These are phyloP conservation scores for Thecophora atra DNA, from an alignment of 2,888 invertebrate genomes.

Conservation along the genomic window DNA sequence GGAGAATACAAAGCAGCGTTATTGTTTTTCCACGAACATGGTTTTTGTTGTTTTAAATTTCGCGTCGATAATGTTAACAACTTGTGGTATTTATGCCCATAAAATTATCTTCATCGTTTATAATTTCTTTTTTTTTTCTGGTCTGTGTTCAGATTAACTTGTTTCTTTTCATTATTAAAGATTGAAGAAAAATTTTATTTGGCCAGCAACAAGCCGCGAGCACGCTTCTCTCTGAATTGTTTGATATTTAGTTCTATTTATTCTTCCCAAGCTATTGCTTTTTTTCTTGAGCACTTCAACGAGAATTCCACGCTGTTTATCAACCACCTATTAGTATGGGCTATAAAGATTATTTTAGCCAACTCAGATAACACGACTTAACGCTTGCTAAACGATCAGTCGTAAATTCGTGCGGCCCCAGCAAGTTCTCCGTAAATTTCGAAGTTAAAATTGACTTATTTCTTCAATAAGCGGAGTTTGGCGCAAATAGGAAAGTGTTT, in stretches of 20 bases:
- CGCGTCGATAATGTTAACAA: constrained; percentile 2
- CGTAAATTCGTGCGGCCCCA: neutral
- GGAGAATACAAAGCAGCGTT: constrained; percentile 15
- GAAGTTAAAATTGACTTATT: neutral
- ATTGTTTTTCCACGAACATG: neutral
- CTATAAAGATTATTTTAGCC: constrained; percentile 24
- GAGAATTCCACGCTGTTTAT: neutral
- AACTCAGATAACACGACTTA: neutral
- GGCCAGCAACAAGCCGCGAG: neutral
- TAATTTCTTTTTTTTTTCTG: constrained; percentile 5
- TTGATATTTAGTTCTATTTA: neutral
- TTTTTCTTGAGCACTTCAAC: neutral
- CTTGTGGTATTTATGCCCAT: constrained; percentile 18
- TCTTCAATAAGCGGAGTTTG: neutral
- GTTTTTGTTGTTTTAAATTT: neutral
- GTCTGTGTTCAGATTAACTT: constrained; percentile 6
- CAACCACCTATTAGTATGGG: neutral
- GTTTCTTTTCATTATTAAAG: constrained; percentile 6
- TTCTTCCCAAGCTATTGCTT: neutral
- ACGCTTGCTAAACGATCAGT: neutral
- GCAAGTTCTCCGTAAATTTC: neutral
- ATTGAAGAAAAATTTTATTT: constrained; percentile 10
- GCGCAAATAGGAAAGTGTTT: too few relatives aligned
- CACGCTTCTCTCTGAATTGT: neutral
- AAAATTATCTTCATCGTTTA: constrained; percentile 9